phyloP scores from a whole-genome alignment of 1,140 invertebrate genomes.

The Anastrepha ludens region DNA sequence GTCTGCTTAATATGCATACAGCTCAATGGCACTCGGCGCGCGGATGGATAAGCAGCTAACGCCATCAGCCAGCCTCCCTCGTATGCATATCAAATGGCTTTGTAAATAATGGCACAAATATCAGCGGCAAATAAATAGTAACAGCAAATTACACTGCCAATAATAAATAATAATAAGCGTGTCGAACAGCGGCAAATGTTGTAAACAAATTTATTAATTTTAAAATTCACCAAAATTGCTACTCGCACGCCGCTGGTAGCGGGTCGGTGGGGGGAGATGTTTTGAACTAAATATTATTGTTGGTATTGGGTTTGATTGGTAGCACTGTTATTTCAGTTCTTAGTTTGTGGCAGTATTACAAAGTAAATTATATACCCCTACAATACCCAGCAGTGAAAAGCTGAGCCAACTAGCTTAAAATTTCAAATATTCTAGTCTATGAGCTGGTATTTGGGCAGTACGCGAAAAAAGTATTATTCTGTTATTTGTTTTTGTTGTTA shows the following conservation, averaged over 20 bases:
- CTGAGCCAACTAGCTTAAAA: no score
- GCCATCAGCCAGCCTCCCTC: not conserved
- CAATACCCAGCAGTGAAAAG: no score
- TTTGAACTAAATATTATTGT: no score
- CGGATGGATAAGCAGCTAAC: not conserved
- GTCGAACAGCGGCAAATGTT: not conserved
- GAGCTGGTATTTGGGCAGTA: no score
- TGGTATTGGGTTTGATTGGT: no score
- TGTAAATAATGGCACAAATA: constrained; percentile 8
- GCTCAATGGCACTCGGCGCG: not conserved
- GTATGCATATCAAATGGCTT: constrained; percentile 14
- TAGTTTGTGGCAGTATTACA: no score
- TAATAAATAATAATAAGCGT: not conserved
- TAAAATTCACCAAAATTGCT: not conserved
- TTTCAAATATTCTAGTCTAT: no score
- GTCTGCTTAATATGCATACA: not conserved
- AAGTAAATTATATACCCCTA: no score
- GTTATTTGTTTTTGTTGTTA: no score
- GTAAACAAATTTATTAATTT: constrained; percentile 45
- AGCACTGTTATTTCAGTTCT: no score
- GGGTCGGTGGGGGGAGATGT: no score
- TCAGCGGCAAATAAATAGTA: not conserved
- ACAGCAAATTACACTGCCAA: not conserved
- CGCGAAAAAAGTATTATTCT: no score
- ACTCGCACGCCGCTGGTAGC: not conserved